Conservation (phyloP, 1,140 invertebrate genomes). For the Pomacea maculata region DNA sequence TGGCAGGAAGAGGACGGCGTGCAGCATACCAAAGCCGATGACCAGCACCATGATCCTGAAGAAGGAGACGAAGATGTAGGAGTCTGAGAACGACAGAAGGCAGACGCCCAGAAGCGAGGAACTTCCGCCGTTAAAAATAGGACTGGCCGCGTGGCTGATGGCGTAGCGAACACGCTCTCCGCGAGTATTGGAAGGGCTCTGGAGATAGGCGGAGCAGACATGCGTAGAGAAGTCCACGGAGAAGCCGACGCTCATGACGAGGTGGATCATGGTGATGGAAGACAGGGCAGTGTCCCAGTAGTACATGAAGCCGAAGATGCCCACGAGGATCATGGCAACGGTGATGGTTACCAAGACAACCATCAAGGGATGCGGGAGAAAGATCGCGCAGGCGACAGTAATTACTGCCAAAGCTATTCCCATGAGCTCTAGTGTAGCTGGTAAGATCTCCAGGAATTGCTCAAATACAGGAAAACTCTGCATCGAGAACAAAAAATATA, state of each 20-base stretch:
- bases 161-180: constrained; percentile 82
- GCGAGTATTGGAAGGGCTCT: constrained; percentile 68
- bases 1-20: constrained; percentile 90
- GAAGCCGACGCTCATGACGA: constrained; percentile 99
- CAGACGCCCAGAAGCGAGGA: constrained; percentile 93
- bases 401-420: constrained; percentile 86
- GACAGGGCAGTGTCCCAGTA: constrained; percentile 94
- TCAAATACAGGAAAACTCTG: constrained; percentile 44
- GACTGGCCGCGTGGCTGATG: constrained; percentile 87
- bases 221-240: constrained; percentile 97
- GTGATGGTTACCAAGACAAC: constrained; percentile 94
- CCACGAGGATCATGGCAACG: constrained; percentile 93
- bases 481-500: not conserved
- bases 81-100: constrained; percentile 86
- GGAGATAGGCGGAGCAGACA: constrained; percentile 96
- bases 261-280: constrained; percentile 98
- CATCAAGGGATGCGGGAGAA: constrained; percentile 93
- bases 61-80: constrained; percentile 96
- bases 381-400: constrained; percentile 95
- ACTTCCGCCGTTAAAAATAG: constrained; percentile 93
- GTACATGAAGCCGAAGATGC: constrained; percentile 96
- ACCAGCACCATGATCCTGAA: constrained; percentile 99
- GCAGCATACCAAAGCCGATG: constrained; percentile 92
- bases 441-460: constrained; percentile 90
- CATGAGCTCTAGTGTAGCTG: constrained; percentile 91